Evolutionary conservation across 2,113 vertebrate species (phyloP), one percentile per base, ranked within the genome.

Genomic region (Lasiurus borealis): DNA sequence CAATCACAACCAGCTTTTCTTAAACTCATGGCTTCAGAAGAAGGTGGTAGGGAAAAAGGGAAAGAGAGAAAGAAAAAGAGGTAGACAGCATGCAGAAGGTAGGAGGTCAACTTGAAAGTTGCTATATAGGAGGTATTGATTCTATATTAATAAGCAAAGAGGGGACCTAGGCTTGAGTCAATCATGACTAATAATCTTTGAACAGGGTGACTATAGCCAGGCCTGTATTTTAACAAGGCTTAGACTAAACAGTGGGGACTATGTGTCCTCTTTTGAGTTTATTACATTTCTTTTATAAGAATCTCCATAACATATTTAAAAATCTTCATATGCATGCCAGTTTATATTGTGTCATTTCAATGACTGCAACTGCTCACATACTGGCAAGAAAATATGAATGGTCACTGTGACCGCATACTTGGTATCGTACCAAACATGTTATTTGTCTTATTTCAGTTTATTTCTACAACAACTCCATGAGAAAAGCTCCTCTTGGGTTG

Each of bases 221-320:
- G 7, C 72, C 84, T 73, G 69, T 64, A 50, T 52, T 92, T 93
- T 27, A 91, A 36, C n/a, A 75, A 88, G 62, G 27, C 82, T 93
- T 59, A 96, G 88, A 95, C 91, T 93, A 97, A 96, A 95, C 87
- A 94, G 31, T 93, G 87, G 46, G 81, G 95, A 75, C 69, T 76
- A 5, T 89, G 44, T 86, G 89, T 44, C 40, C 88, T 95, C 91
- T 85, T 73, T 72, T 31, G 44, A 80, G 81, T 95, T 92, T 95
- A 90, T 75, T 69, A 73, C 36, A 90, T 90, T 85, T 73, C 62
- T 76, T 89, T 93, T 89, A 50, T 62, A 93, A 25, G 88, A 93
- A 71, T 62, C 69, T 12, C 29, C 57, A 68, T 59, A 57, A 81
- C 16, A 29, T 84, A 88, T 57, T 14, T 40, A 68, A 84, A 82